Percentiles rank a stretch among this genome's conserved stretches.
Conservation (phyloP, 2,797 vertebrate genomes). For the Sebastes oblongus region DNA sequence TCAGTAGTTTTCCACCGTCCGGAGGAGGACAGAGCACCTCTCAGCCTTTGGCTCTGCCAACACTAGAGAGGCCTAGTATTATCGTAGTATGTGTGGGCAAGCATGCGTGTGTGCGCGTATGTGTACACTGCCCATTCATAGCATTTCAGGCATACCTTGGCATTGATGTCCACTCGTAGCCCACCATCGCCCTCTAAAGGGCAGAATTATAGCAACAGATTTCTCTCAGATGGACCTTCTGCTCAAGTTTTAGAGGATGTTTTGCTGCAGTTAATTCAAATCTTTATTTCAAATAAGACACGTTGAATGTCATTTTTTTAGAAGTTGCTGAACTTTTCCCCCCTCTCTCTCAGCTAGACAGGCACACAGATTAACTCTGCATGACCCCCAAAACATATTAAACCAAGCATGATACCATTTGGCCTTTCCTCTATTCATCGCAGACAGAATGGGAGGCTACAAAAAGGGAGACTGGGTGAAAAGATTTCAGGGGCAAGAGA, state of each 20-base stretch:
- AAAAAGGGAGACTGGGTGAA: conserved; percentile 49
- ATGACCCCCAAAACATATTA: conserved; percentile 57
- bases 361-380: conserved; percentile 49
- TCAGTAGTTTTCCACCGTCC: conserved; percentile 67
- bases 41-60: conserved; percentile 24
- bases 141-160: conserved; percentile 62
- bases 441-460: conserved; percentile 52
- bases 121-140: conserved; percentile 65
- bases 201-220: background rate
- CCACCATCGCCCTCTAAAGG: conserved; percentile 73
- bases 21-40: conserved; percentile 41
- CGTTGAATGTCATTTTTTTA: background rate
- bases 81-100: conserved; percentile 48
- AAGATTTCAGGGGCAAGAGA: conserved; percentile 46
- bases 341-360: background rate
- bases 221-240: background rate
- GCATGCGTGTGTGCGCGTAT: conserved; percentile 11
- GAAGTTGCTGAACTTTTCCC: conserved; percentile 27
- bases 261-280: background rate
- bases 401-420: conserved; percentile 71
- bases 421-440: conserved; percentile 64
- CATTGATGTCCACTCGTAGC: conserved; percentile 34
- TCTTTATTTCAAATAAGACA: background rate
- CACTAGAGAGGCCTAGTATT: conserved; percentile 46
- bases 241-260: background rate